phyloP scores from a whole-genome alignment of 2,113 vertebrate species.

The Bubo scandiacus region DNA sequence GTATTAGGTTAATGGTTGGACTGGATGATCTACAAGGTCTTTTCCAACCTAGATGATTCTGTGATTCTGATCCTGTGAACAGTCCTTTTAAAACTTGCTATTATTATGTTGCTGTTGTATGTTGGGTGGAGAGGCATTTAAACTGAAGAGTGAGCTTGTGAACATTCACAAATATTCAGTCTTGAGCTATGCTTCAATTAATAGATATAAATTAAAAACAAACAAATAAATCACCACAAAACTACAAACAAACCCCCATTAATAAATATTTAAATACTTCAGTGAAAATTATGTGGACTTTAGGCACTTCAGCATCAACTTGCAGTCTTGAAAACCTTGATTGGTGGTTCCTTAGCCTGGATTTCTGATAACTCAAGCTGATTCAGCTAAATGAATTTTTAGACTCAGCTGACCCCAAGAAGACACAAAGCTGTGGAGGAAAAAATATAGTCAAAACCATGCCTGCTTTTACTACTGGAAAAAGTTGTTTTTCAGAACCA shows the following conservation, averaged over 20 bases:
- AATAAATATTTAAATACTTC: not conserved
- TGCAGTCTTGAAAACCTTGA: not conserved
- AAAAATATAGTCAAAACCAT: not conserved
- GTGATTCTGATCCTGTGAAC: no score
- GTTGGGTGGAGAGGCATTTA: not conserved
- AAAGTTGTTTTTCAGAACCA: not conserved
- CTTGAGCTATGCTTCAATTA: not conserved
- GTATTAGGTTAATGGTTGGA: no score
- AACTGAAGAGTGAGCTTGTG: not conserved
- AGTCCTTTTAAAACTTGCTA: not conserved
- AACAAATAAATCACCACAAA: not conserved
- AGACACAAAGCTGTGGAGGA: not conserved
- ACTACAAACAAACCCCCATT: accelerated
- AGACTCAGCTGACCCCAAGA: not conserved
- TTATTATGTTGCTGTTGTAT: not conserved
- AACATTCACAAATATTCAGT: not conserved
- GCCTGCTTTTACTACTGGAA: not conserved
- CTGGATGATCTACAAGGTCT: no score
- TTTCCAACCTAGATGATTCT: no score
- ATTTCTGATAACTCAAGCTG: not conserved
- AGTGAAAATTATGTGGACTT: not conserved
- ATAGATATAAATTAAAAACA: not conserved
- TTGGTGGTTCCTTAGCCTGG: not conserved
- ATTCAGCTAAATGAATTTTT: not conserved
- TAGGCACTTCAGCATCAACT: not conserved